Base-by-base conservation (phyloP, 2,888 invertebrate genomes). In the Deilephila porcellus region DNA sequence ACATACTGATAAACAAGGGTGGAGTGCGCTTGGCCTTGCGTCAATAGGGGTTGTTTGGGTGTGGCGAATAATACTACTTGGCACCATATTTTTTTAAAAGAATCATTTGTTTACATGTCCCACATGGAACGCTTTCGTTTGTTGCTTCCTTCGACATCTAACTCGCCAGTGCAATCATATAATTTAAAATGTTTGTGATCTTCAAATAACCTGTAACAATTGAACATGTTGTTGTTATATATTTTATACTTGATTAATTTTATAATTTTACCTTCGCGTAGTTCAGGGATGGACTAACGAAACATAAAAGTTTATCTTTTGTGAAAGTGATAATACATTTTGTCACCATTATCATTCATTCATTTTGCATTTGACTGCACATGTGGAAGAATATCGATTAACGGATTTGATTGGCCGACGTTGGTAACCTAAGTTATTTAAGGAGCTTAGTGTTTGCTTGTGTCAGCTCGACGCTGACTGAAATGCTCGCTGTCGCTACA, bases 1-100 rank as follows among this genome's bases (percentile, higher is more conserved):
- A 88, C 86, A 87, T 86, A 82, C 81, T 84, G 88, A 91, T 90
- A 92, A 92, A 93, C 91, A 91, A 90, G 89, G 93, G 93, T 88
- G 90, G 87, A 90, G 90, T 87, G 82, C 79, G 85, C 80, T 84
- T 85, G 83, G 84, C 82, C 81, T 88, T 88, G 85, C 88, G 92
- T 91, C 92, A 92, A 88, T 89, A 88, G 88, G 87, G 87, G 88
- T 88, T 85, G 85, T 84, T 84, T 78, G 87, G 92, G 92, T 86
- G 92, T 83, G 92, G 90, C 83, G 71, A 72, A 76, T 71, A 73
- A 76, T 70, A 53, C 34, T 19, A 53, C 63, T 20, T 25, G 60
- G 60, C 70, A 67, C 53, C 71, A 62, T 17, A 56, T 19, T n/a
- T 56, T 67, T 52, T 17, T 25, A 25, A 6, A 45, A 52, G 52